Percentiles rank a stretch among this genome's conserved stretches.
These are phyloP conservation scores for Microtus oregoni DNA, from an alignment of 2,113 vertebrate species.

Conservation along the genomic window DNA sequence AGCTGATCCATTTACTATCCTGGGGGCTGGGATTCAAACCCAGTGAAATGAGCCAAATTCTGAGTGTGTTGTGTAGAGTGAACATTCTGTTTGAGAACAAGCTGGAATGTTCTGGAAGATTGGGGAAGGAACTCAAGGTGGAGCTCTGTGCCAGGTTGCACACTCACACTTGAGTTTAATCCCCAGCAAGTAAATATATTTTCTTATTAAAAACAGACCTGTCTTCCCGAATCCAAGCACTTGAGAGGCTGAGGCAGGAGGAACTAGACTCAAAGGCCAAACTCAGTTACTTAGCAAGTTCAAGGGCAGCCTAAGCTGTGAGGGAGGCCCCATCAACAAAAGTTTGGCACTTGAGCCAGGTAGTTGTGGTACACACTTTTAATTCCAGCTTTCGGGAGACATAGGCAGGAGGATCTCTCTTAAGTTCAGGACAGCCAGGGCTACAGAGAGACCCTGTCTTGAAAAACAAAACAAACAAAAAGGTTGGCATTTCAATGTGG, in stretches of 20 bases:
- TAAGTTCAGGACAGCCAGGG: not conserved
- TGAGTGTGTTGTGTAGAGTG: not conserved
- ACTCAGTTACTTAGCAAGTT: not conserved
- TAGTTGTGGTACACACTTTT: not conserved
- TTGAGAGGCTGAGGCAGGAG: not conserved
- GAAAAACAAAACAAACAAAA: too few species aligned
- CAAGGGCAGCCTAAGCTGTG: not conserved
- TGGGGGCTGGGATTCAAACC: not conserved
- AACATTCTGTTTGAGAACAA: not conserved
- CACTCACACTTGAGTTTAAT: not conserved
- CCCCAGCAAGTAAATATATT: not conserved
- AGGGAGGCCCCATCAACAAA: not conserved
- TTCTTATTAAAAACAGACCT: not conserved
- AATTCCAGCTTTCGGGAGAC: rapidly evolving
- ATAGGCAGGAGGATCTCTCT: not conserved
- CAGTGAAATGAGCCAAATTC: not conserved
- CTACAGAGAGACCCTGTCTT: not conserved
- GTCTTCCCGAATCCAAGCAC: not conserved
- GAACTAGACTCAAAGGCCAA: not conserved
- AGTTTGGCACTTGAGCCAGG: not conserved
- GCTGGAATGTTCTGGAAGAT: too few species aligned
- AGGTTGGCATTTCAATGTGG: not conserved
- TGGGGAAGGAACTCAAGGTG: not conserved
- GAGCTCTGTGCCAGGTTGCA: not conserved
- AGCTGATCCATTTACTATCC: not conserved